phyloP scores from a whole-genome alignment of 2,888 invertebrate genomes.

The Entomobrya multifasciata region DNA sequence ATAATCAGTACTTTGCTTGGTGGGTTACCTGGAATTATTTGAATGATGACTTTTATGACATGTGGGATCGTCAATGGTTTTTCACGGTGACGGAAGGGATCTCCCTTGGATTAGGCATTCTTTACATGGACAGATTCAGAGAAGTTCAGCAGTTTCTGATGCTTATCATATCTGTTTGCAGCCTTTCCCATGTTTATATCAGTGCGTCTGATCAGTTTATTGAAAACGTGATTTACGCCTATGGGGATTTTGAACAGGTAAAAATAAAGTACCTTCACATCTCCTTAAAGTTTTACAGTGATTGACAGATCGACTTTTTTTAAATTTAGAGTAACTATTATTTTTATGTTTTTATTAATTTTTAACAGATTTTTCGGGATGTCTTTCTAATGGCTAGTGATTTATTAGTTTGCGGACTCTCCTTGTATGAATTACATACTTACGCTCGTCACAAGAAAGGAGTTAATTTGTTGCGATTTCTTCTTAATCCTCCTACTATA shows the following conservation, averaged over 20 bases:
- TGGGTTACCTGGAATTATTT: slow-evolving; percentile 87
- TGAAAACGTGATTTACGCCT: slow-evolving; percentile 85
- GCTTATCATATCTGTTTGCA: slow-evolving; percentile 84
- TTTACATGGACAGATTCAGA: slow-evolving; percentile 83
- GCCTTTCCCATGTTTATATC: slow-evolving; percentile 85
- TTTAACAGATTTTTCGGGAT: slow-evolving; percentile 85
- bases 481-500: too few species aligned
- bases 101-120: slow-evolving; percentile 84
- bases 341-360: slow-evolving; percentile 35
- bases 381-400: slow-evolving; percentile 87
- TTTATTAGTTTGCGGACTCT: slow-evolving; percentile 85
- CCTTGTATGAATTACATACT: slow-evolving; percentile 81
- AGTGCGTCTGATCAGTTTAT: slow-evolving; percentile 86
- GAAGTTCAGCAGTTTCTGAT: slow-evolving; percentile 83
- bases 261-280: background rate
- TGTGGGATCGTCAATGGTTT: slow-evolving; percentile 87
- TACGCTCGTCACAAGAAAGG: background rate
- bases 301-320: background rate
- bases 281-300: background rate
- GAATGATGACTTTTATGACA: slow-evolving; percentile 87
- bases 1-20: slow-evolving; percentile 84
- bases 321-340: too few species aligned
- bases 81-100: slow-evolving; percentile 85
- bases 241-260: slow-evolving; percentile 86
- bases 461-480: background rate